These are phyloP conservation scores for Chrysodeixis includens DNA, from an alignment of 2,888 invertebrate species.

Conservation along the genomic window DNA sequence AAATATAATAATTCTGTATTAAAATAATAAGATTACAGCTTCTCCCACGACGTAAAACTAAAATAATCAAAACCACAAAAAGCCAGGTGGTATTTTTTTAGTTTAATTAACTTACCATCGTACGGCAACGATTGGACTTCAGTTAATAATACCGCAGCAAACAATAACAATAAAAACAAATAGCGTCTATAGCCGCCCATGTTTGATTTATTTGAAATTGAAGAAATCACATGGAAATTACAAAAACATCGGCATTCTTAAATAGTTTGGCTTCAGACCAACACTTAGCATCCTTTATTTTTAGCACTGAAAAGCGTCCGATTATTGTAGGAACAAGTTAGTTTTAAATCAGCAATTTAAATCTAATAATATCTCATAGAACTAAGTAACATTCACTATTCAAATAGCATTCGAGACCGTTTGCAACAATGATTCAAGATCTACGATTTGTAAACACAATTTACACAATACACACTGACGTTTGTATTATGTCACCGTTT, in stretches of 20 bases:
- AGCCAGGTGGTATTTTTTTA: background rate
- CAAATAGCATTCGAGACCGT: background rate
- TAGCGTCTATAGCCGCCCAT: conserved; percentile 50
- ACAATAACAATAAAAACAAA: conserved; percentile 57
- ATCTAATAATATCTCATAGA: conserved; percentile 14
- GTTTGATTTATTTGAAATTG: conserved; percentile 20
- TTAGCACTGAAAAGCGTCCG: conserved; percentile 24
- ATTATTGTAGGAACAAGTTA: conserved; percentile 18
- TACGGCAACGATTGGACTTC: conserved; percentile 68
- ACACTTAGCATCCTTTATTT: conserved; percentile 38
- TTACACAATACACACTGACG: background rate
- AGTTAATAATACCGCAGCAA: conserved; percentile 55
- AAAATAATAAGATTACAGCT: background rate
- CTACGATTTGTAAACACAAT: conserved; percentile 8
- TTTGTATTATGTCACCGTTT: background rate
- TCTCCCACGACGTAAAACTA: background rate
- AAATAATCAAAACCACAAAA: conserved; percentile 6
- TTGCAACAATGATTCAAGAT: background rate
- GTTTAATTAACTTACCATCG: conserved; percentile 69
- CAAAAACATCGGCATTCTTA: conserved; percentile 14
- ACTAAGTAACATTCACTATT: background rate
- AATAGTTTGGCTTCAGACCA: conserved; percentile 9
- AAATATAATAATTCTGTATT: no score
- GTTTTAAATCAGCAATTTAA: conserved; percentile 7
- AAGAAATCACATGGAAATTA: conserved; percentile 25